Evolutionary conservation across 2,888 invertebrate species (phyloP).

Genomic region (Colletes collaris): DNA sequence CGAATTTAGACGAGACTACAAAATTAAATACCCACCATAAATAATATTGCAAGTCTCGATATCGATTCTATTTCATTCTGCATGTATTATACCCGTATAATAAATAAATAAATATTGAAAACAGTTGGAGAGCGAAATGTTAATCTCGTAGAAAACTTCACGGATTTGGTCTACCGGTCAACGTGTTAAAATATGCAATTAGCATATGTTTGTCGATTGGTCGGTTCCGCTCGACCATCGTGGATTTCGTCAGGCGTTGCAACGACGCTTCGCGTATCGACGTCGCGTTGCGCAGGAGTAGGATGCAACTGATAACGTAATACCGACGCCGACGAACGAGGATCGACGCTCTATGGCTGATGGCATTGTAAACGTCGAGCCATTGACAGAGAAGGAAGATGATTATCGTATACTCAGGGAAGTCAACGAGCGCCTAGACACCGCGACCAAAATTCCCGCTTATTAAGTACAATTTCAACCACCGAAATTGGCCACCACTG

Average conservation of each 20-base stretch:
- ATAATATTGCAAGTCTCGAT: no score
- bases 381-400: slow-evolving; percentile 15
- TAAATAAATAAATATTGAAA: no score
- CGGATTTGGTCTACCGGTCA: no score
- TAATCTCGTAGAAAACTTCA: no score
- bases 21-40: no score
- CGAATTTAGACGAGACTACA: no score
- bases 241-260: slow-evolving; percentile 22
- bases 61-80: no score
- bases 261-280: slow-evolving; percentile 3
- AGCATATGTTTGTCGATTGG: background rate
- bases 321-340: slow-evolving; percentile 4
- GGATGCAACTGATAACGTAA: slow-evolving; percentile 51
- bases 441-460: slow-evolving; percentile 25
- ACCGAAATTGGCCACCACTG: no score
- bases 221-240: slow-evolving; percentile 20
- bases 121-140: no score
- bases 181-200: no score
- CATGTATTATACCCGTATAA: no score
- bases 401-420: slow-evolving; percentile 35
- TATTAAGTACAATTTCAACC: background rate
- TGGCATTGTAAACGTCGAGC: slow-evolving; percentile 17
- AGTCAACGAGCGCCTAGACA: slow-evolving; percentile 21
- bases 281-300: background rate
- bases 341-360: slow-evolving; percentile 10